Evolutionary conservation across 2,888 invertebrate species (phyloP).

Genomic region (Lepeophtheirus nordmannii): DNA sequence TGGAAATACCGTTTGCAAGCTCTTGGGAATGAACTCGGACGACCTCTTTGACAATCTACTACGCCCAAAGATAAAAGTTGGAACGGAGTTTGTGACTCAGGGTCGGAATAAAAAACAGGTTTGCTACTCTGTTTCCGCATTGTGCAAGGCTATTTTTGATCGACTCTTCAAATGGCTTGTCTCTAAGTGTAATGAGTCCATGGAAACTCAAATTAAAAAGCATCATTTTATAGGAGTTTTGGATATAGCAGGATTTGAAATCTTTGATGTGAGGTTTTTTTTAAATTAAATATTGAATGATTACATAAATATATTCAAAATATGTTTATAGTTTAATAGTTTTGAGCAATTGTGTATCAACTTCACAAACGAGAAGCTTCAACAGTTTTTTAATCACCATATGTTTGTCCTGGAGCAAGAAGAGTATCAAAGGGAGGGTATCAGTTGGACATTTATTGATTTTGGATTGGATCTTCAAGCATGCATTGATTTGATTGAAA

Average conservation of each 20-base stretch:
- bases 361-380: slow-evolving; percentile 97
- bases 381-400: slow-evolving; percentile 99
- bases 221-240: slow-evolving; percentile 44
- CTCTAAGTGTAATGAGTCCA: slow-evolving; percentile 97
- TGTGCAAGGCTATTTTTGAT: slow-evolving; percentile 91
- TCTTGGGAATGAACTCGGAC: slow-evolving; percentile 45
- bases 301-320: not conserved
- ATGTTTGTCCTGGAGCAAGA: slow-evolving; percentile 99
- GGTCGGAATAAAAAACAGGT: slow-evolving; percentile 68
- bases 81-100: slow-evolving; percentile 97
- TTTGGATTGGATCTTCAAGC: slow-evolving; percentile 43
- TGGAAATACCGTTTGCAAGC: slow-evolving; percentile 37
- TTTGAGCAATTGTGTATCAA: slow-evolving; percentile 99
- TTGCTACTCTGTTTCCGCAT: slow-evolving; percentile 84
- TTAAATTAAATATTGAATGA: slow-evolving; percentile 31
- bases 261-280: slow-evolving; percentile 45
- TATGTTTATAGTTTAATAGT: slow-evolving; percentile 62
- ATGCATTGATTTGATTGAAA: slow-evolving; percentile 41
- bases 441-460: slow-evolving; percentile 44
- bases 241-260: slow-evolving; percentile 47
- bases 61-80: slow-evolving; percentile 98
- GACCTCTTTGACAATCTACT: slow-evolving; percentile 85
- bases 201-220: slow-evolving; percentile 44
- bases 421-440: slow-evolving; percentile 44
- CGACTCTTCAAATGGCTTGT: slow-evolving; percentile 95